Base-by-base conservation (phyloP, 2,797 vertebrate genomes). In the Dipus sagitta region DNA sequence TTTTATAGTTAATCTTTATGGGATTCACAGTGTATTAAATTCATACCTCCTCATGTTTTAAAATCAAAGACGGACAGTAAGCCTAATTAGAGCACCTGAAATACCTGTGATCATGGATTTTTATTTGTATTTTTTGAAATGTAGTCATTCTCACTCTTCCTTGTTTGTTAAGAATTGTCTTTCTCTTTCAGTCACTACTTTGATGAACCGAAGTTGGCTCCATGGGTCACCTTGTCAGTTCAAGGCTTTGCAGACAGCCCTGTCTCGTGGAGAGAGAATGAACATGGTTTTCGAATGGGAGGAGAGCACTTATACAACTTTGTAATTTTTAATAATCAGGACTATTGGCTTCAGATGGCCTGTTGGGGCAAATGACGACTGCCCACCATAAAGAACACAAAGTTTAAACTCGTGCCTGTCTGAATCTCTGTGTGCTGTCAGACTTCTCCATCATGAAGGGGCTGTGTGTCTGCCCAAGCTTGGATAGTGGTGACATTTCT, bases 191-290 rank as follows among this genome's bases (percentile, higher is more conserved):
- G 99, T 95, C 94, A n/a, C 90, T 98, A 98, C 98, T 99, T 99
- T 96, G 97, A 98, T 91, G 98, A 98, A 80, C 98, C 98, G 1
- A 98, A 97, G 89, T 85, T 98, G 77, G 97, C 97, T 0, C 92
- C 97, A 0, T 99, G 99, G 99, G 96, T 98, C 68, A 98, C 98
- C 0, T 65, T 99, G 92, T 99, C 98, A 0, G 99, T 99, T 21
- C 99, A 99, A 34, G 99, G 99, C 78, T 99, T 99, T 95, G 98
- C 98, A 52, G 99, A 99, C 97, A 99, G 99, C 96, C 99, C 99
- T 0, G 98, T 99, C 23, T 99, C 99, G 0, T 99, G 99, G 99
- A 98, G 97, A 78, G 97, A 97, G 52, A 97, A 47, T 0, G 99
- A 99, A 88, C 99, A 99, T 21, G 98, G 99, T 6, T 98, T 99